phyloP scores from a whole-genome alignment of 2,113 vertebrate species.

The Hipposideros armiger region DNA sequence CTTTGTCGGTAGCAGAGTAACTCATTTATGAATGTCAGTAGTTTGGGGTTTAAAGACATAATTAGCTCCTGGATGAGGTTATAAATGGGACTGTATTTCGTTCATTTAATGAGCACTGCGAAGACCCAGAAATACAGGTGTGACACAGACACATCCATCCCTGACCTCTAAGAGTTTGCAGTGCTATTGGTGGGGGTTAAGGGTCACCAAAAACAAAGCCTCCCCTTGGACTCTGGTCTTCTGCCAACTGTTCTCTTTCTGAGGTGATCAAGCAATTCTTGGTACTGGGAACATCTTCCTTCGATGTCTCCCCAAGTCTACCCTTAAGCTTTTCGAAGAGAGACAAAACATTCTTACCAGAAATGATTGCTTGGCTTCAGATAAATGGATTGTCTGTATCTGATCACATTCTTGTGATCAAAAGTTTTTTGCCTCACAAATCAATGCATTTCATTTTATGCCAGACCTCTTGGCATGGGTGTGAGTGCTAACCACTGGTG shows the following conservation, averaged over 20 bases:
- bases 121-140: background rate
- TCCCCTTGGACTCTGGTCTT: background rate
- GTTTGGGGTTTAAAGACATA: constrained; percentile 19
- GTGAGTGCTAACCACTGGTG: background rate
- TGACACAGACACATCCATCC: background rate
- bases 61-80: background rate
- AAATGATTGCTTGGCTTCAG: constrained; percentile 40
- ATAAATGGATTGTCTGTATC: constrained; percentile 26
- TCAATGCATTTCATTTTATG: background rate
- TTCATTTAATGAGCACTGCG: background rate
- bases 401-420: constrained; percentile 3
- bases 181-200: background rate
- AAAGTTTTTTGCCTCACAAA: background rate
- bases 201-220: background rate
- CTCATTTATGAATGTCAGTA: constrained; percentile 6
- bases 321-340: constrained; percentile 62
- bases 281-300: background rate
- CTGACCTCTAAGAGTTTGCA: background rate
- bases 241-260: background rate
- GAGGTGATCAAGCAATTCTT: constrained; percentile 11
- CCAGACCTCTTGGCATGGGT: background rate
- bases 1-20: background rate
- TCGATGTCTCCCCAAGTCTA: background rate
- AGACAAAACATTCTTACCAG: constrained; percentile 32
- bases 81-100: background rate